Evolutionary conservation across 2,888 invertebrate species (phyloP).

Genomic region (Pyrochroa serraticornis): DNA sequence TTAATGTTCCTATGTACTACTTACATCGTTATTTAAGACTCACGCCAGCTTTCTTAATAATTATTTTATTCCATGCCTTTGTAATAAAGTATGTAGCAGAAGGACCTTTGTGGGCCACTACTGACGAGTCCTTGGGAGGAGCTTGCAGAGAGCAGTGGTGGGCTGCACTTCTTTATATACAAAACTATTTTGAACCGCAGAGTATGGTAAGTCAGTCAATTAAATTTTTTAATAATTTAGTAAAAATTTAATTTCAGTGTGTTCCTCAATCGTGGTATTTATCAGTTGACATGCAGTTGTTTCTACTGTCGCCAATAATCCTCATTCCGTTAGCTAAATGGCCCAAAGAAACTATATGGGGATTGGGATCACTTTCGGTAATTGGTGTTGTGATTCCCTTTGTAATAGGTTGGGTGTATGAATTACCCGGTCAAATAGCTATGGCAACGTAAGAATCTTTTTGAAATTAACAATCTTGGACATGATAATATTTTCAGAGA

Average conservation of each 20-base stretch:
- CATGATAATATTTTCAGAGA: not conserved
- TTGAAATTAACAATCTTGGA: not conserved
- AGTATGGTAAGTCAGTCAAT: not conserved
- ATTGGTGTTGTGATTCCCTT: conserved; percentile 11
- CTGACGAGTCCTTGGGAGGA: not conserved
- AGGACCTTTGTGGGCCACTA: conserved; percentile 14
- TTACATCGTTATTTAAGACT: conserved; percentile 38
- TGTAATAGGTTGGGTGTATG: conserved; percentile 6
- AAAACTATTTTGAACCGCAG: conserved; percentile 7
- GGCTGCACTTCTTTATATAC: conserved; percentile 10
- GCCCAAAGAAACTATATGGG: conserved; percentile 20
- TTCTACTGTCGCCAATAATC: conserved; percentile 39
- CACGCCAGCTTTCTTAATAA: conserved; percentile 44
- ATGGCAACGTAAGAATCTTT: not conserved
- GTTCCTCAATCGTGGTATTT: conserved; percentile 44
- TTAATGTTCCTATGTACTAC: conserved; percentile 46
- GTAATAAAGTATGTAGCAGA: conserved; percentile 6
- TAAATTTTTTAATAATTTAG: not conserved
- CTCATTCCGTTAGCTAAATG: conserved; percentile 33
- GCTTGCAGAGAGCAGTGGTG: conserved; percentile 13
- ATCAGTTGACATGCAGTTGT: conserved; percentile 44
- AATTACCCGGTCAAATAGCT: not conserved
- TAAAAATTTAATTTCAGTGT: conserved; percentile 35
- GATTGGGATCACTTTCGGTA: conserved; percentile 4
- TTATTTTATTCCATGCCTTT: conserved; percentile 10